These are phyloP conservation scores for Neocloeon triangulifer DNA, from an alignment of 1,140 invertebrate species.

Conservation along the genomic window DNA sequence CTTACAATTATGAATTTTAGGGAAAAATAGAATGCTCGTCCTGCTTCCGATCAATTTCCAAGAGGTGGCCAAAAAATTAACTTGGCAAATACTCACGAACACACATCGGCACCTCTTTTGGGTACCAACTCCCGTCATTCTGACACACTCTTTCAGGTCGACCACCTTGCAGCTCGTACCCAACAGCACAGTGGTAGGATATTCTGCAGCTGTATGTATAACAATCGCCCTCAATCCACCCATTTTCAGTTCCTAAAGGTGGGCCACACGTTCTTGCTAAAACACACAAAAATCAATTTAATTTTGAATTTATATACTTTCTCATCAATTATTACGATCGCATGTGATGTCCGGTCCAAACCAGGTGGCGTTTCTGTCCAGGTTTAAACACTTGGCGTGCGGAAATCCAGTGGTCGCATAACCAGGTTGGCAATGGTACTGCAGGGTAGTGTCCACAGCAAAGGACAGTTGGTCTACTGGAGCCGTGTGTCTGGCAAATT, in stretches of 20 bases:
- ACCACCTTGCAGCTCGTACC: constrained; percentile 76
- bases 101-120: constrained; percentile 71
- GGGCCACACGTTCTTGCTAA: constrained; percentile 62
- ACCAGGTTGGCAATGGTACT: constrained; percentile 78
- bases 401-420: constrained; percentile 68
- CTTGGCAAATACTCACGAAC: constrained; percentile 53
- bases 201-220: constrained; percentile 81
- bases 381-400: constrained; percentile 72
- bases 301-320: not conserved
- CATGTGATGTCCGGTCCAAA: constrained; percentile 89
- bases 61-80: no score
- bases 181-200: constrained; percentile 77
- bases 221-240: constrained; percentile 74
- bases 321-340: constrained; percentile 61
- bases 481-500: constrained; percentile 72
- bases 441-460: constrained; percentile 58
- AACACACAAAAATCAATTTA: constrained; percentile 4
- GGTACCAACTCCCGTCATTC: constrained; percentile 40
- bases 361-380: constrained; percentile 46
- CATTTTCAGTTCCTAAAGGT: constrained; percentile 72
- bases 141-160: constrained; percentile 21
- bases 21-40: no score
- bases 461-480: constrained; percentile 57
- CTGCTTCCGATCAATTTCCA: no score
- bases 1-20: no score